Evolutionary conservation across 2,888 invertebrate genomes (phyloP).

Genomic region (Acleris holmiana): DNA sequence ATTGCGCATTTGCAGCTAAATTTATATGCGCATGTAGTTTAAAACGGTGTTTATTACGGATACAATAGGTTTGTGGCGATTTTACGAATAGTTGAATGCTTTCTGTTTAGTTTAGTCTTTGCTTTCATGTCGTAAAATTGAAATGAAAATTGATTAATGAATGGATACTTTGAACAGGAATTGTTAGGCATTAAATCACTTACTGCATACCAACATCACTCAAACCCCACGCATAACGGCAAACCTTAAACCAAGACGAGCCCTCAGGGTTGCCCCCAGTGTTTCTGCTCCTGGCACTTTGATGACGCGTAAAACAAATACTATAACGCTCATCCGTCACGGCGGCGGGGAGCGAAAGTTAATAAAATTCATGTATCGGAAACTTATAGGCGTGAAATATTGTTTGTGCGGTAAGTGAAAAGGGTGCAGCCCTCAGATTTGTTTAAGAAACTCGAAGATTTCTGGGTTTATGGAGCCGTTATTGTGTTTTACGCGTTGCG

Average conservation of each 20-base stretch:
- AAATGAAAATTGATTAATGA: no score
- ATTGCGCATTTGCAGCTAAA: conserved; percentile 24
- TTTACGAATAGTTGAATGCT: no score
- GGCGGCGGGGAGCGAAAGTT: conserved; percentile 68
- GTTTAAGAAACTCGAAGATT: conserved; percentile 55
- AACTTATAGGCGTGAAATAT: conserved; percentile 81
- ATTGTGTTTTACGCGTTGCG: conserved; percentile 28
- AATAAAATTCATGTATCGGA: conserved; percentile 85
- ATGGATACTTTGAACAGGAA: no score
- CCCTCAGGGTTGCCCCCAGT: conserved; percentile 20
- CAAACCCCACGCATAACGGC: conserved; percentile 16
- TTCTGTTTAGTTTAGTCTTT: no score
- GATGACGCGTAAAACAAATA: conserved; percentile 82
- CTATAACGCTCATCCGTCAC: conserved; percentile 73
- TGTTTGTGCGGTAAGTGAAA: conserved; percentile 56
- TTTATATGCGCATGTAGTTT: neutral
- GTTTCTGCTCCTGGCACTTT: conserved; percentile 63
- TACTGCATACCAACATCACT: no score
- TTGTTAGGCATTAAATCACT: no score
- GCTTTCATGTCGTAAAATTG: no score
- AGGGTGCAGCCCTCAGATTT: conserved; percentile 70
- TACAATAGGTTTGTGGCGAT: no score
- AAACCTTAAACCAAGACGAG: conserved; percentile 21
- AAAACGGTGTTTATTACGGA: no score
- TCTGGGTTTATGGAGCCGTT: conserved; percentile 47